These are phyloP conservation scores for Cheilosia vernalis DNA, from an alignment of 2,888 invertebrate genomes.

Conservation along the genomic window DNA sequence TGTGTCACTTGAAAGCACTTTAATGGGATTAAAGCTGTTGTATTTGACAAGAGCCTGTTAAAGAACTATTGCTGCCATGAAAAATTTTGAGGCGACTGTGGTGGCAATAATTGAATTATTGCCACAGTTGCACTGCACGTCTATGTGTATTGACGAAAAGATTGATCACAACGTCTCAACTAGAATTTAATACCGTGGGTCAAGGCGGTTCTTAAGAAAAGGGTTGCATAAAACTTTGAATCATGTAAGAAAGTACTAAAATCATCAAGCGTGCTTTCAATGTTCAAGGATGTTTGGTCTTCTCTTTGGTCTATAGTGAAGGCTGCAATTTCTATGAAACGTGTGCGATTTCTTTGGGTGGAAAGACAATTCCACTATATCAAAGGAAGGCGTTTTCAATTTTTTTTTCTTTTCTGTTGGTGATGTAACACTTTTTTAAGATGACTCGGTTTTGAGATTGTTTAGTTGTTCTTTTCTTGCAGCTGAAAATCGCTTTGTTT, in stretches of 20 bases:
- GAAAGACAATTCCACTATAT: neutral
- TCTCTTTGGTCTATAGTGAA: too few relatives aligned
- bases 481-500: neutral
- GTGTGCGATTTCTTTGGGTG: too few relatives aligned
- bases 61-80: neutral
- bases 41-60: neutral
- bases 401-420: neutral
- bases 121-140: neutral
- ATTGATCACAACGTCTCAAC: too few relatives aligned
- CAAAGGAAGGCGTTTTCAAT: neutral
- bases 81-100: neutral
- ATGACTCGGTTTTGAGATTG: neutral
- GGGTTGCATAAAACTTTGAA: too few relatives aligned
- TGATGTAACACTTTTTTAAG: neutral
- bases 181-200: too few relatives aligned
- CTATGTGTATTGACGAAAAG: too few relatives aligned
- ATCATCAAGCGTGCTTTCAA: too few relatives aligned
- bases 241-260: too few relatives aligned
- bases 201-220: too few relatives aligned
- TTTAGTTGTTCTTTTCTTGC: neutral
- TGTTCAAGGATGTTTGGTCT: too few relatives aligned
- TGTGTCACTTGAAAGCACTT: conserved; percentile 24
- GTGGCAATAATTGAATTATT: conserved; percentile 7
- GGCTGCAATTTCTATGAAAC: too few relatives aligned
- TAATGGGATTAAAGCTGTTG: conserved; percentile 36